Conservation (phyloP, 2,113 vertebrate species). For the Leucosticte australis region DNA sequence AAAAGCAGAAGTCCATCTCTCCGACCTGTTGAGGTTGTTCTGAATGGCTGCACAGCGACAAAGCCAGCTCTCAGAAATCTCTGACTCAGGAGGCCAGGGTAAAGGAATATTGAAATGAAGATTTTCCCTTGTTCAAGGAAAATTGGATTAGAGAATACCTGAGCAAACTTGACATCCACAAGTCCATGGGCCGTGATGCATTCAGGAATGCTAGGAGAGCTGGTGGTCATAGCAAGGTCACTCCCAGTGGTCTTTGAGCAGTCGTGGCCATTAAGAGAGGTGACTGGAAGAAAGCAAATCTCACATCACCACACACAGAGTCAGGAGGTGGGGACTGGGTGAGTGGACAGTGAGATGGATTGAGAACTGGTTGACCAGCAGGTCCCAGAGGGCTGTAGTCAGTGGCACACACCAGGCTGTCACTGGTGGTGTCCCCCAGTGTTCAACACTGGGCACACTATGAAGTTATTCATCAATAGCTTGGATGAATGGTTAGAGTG, state of each 20-base stretch:
- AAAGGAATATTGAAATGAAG: not conserved
- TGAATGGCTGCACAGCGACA: not conserved
- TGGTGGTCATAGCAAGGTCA: too few relatives aligned
- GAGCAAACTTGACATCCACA: not conserved
- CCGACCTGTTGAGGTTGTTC: not conserved
- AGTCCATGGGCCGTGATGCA: not conserved
- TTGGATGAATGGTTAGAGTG: not conserved
- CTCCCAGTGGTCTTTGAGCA: rapidly evolving
- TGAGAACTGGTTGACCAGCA: not conserved
- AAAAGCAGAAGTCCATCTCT: not conserved
- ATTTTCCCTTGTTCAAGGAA: not conserved
- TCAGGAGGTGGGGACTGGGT: too few relatives aligned
- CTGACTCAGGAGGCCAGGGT: not conserved
- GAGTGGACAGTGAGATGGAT: not conserved
- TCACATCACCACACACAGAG: not conserved
- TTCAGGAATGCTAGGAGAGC: not conserved
- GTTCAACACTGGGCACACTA: too few relatives aligned
- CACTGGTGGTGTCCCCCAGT: not conserved
- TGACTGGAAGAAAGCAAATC: not conserved
- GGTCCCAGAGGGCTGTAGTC: not conserved
- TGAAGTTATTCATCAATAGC: not conserved
- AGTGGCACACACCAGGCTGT: not conserved
- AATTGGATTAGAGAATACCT: not conserved
- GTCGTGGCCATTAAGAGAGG: rapidly evolving
- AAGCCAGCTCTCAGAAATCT: not conserved